Conservation (phyloP, 2,888 invertebrate genomes). For the Gerosis bhagava region DNA sequence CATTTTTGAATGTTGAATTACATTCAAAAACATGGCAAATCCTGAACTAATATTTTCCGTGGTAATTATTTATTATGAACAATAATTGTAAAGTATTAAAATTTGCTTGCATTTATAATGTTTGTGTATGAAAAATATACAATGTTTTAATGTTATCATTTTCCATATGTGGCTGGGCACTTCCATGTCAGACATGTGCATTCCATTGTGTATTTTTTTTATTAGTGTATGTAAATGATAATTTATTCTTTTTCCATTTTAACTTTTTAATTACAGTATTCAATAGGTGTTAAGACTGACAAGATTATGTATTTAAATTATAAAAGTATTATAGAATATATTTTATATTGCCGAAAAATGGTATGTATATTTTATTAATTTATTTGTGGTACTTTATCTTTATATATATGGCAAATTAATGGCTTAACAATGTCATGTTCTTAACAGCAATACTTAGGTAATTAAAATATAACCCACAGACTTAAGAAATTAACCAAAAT, state of each 20-base stretch:
- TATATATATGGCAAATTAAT: conserved; percentile 38
- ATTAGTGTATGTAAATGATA: too few relatives aligned
- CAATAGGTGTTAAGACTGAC: conserved; percentile 78
- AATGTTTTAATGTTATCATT: too few relatives aligned
- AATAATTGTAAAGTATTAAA: conserved; percentile 27
- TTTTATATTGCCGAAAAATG: conserved; percentile 61
- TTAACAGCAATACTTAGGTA: conserved; percentile 45
- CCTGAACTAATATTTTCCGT: too few relatives aligned
- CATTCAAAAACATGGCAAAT: too few relatives aligned
- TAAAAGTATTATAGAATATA: conserved; percentile 63
- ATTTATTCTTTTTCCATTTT: too few relatives aligned
- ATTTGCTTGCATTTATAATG: conserved; percentile 44
- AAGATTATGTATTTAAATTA: conserved; percentile 67
- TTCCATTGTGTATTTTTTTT: too few relatives aligned
- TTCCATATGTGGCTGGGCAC: too few relatives aligned
- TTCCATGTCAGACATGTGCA: too few relatives aligned
- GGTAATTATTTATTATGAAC: conserved; percentile 21
- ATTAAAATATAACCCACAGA: conserved; percentile 63
- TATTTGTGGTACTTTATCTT: conserved; percentile 59
- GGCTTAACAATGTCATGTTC: conserved; percentile 51
- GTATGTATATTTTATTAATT: conserved; percentile 62
- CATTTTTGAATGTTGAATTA: too few relatives aligned
- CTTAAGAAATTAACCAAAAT: conserved; percentile 67
- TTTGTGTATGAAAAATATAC: conserved; percentile 38
- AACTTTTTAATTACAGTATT: conserved; percentile 65